These are phyloP conservation scores for Datnioides undecimradiatus DNA, from an alignment of 2,113 vertebrate species.

Conservation along the genomic window DNA sequence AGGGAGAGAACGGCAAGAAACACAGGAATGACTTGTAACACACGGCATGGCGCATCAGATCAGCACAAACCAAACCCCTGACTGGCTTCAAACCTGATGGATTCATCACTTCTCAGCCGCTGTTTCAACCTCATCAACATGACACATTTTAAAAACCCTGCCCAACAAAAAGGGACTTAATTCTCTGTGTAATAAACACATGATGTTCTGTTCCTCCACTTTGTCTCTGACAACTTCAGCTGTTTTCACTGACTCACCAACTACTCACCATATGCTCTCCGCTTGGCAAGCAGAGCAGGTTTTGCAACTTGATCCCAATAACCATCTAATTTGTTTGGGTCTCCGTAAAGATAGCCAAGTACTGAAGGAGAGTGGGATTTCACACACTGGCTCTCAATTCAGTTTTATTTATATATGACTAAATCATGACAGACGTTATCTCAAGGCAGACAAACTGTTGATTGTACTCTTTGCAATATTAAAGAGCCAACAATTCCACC, in stretches of 20 bases:
- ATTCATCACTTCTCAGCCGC: slow-evolving; percentile 17
- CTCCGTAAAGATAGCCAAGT: slow-evolving; percentile 14
- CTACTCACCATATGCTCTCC: not conserved
- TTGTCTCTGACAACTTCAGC: slow-evolving; percentile 21
- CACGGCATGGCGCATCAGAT: slow-evolving; percentile 2
- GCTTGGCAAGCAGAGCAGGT: slow-evolving; percentile 17
- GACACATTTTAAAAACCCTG: not conserved
- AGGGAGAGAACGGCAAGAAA: slow-evolving; percentile 4
- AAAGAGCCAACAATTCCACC: no score
- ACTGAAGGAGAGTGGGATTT: not conserved
- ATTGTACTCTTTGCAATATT: no score
- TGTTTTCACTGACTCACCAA: slow-evolving; percentile 38
- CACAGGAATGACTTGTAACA: slow-evolving; percentile 33
- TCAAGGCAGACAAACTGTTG: no score
- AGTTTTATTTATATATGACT: no score
- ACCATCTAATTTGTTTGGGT: slow-evolving; percentile 48
- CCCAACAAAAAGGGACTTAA: not conserved
- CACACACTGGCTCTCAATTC: slow-evolving; percentile 11
- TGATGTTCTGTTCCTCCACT: slow-evolving; percentile 31
- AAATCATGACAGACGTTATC: no score
- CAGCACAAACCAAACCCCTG: slow-evolving; percentile 43
- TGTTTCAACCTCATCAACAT: slow-evolving; percentile 27
- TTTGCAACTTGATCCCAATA: slow-evolving; percentile 40
- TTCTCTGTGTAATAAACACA: slow-evolving; percentile 33
- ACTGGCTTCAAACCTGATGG: not conserved